These are phyloP conservation scores for Chelmon rostratus DNA, from an alignment of 2,797 vertebrate genomes.

Conservation along the genomic window DNA sequence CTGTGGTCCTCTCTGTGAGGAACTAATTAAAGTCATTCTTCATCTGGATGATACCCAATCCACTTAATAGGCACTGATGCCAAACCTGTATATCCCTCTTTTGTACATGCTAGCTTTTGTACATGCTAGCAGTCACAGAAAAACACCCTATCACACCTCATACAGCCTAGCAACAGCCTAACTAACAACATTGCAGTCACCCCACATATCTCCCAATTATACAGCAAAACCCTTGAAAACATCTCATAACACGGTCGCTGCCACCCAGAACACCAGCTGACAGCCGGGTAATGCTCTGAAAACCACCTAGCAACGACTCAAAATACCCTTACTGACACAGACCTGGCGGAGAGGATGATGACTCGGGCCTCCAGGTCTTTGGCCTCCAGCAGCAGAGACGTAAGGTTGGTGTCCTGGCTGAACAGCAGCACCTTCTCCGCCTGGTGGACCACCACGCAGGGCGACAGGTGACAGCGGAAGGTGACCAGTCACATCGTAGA, in stretches of 20 bases:
- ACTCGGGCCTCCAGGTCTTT: conserved; percentile 97
- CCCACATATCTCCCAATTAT: too few relatives aligned
- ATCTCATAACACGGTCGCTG: not conserved
- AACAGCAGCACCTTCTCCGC: conserved; percentile 99
- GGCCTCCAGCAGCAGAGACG: conserved; percentile 94
- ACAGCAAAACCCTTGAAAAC: not conserved
- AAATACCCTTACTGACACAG: too few relatives aligned
- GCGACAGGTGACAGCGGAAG: not conserved
- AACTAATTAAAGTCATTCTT: too few relatives aligned
- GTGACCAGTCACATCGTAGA: conserved; percentile 28
- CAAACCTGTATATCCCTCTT: too few relatives aligned
- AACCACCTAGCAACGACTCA: not conserved
- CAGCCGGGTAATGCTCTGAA: not conserved
- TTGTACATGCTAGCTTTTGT: too few relatives aligned
- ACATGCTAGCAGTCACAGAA: too few relatives aligned
- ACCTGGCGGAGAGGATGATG: conserved; percentile 98
- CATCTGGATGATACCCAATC: too few relatives aligned
- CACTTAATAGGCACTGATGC: too few relatives aligned
- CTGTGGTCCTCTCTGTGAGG: too few relatives aligned
- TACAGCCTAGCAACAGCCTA: not conserved
- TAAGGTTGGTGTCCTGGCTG: conserved; percentile 97
- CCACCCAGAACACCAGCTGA: not conserved
- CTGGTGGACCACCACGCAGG: conserved; percentile 62
- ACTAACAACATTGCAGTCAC: too few relatives aligned
- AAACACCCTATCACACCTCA: not conserved